Conservation (phyloP, 2,113 vertebrate species). For the Centrocercus urophasianus region DNA sequence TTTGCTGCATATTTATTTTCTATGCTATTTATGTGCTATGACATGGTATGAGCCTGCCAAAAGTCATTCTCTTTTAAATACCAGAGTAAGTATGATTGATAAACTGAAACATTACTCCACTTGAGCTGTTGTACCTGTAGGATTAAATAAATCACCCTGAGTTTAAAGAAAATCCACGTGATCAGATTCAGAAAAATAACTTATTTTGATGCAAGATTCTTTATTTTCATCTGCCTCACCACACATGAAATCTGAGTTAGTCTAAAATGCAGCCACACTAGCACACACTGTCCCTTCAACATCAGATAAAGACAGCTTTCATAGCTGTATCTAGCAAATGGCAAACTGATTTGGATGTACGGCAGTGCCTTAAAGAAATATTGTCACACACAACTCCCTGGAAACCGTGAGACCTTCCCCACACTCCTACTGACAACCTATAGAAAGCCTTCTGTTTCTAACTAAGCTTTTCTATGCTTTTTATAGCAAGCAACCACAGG, state of each 20-base stretch:
- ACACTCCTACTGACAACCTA: constrained; percentile 8
- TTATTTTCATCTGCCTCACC: neutral
- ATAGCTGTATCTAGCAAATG: neutral
- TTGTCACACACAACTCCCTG: neutral
- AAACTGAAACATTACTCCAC: neutral
- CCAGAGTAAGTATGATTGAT: neutral
- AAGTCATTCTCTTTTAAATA: neutral
- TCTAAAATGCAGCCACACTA: neutral
- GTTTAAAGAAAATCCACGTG: neutral
- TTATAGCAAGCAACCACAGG: constrained; percentile 46
- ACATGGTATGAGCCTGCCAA: neutral
- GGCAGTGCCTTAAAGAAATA: neutral
- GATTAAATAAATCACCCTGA: neutral
- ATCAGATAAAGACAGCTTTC: neutral
- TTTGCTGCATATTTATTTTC: neutral
- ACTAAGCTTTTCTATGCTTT: constrained; percentile 25
- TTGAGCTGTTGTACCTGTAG: neutral
- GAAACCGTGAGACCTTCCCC: constrained; percentile 18
- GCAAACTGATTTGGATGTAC: neutral
- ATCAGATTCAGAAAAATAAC: neutral
- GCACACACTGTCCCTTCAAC: fast-evolving
- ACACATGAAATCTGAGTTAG: neutral
- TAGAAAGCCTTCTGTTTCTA: constrained; percentile 4
- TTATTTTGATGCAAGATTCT: neutral
- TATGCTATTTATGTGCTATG: neutral